Base-by-base conservation (phyloP, 1,140 invertebrate species). In the Bombus breviceps region DNA sequence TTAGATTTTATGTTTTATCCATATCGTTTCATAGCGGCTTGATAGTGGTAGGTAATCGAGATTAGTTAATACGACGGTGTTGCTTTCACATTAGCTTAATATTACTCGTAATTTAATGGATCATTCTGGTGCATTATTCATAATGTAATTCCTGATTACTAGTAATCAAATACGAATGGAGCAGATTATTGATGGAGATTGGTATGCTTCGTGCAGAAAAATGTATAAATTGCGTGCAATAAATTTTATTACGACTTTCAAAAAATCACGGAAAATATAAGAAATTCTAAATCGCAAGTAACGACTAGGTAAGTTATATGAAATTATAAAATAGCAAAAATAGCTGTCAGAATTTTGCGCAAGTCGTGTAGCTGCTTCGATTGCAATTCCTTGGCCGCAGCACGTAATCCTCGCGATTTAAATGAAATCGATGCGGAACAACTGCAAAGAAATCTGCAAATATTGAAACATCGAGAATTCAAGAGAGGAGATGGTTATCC, bases 381-480 rank as follows among this genome's bases (percentile, higher is more conserved):
- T 0, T 18, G 68, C 37, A n/a, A 41, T 71, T 12, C 68, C n/a
- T 43, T 41, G 2, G 1, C 13, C n/a, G 12, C 5, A 5, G 25
- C 15, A 10, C 2, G 22, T 39, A 69, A 69, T 69, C 68, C 68
- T 69, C 37, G 28, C 39, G 22, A n/a, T 72, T 43, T n/a, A 72
- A 37, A n/a, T n/a, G 69, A 43, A 25, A 72, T 72, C 69, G 37
- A 72, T 43, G 13, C 69, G 9, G 41, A 22, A 12, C 39, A 13
- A 47, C 10, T 22, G 28, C 41, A 43, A 73, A 73, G 72, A 32
- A 73, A 73, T 43, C 41, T 47, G 72, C 41, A 74, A 74, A 74
- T 74, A 74, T 47, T 74, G 41, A 47, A n/a, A 43, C n/a, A 41
- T 15, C 1, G n/a, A 0, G 12, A 72, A 72, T 43, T 28, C 39